Evolutionary conservation across 2,888 invertebrate genomes (phyloP).

Genomic region (Rhingia campestris): DNA sequence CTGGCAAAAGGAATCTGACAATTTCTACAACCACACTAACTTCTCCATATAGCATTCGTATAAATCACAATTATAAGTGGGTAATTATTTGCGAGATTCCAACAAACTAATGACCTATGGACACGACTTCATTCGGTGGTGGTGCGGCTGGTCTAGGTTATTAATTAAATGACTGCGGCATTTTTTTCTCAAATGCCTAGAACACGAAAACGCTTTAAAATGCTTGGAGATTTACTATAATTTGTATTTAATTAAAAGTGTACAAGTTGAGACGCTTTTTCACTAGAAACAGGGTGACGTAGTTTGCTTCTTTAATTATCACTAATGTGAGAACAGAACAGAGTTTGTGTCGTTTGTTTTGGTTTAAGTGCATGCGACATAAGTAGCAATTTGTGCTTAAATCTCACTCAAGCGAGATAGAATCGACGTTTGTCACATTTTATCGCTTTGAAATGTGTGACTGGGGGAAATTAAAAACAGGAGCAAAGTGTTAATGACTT

Average conservation of each 20-base stretch:
- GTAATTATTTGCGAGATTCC: slow-evolving; percentile 44
- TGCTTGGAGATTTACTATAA: slow-evolving; percentile 26
- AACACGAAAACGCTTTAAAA: slow-evolving; percentile 16
- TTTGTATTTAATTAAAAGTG: slow-evolving; percentile 31
- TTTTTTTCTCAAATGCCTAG: slow-evolving; percentile 12
- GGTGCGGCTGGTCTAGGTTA: neutral
- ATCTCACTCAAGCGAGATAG: too few species aligned
- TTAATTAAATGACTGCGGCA: slow-evolving; percentile 8
- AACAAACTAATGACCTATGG: slow-evolving; percentile 27
- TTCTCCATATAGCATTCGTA: too few species aligned
- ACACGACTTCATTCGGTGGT: slow-evolving; percentile 20
- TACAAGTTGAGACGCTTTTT: neutral
- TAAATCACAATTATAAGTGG: slow-evolving; percentile 59
- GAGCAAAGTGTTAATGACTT: too few species aligned
- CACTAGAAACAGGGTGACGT: neutral
- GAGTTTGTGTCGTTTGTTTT: neutral
- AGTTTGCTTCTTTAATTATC: neutral
- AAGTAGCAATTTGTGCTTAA: too few species aligned
- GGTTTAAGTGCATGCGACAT: neutral
- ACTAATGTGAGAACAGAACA: neutral
- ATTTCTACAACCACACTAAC: too few species aligned
- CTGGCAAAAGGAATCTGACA: too few species aligned
- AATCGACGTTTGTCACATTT: too few species aligned
- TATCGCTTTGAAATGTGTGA: too few species aligned
- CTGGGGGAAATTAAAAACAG: too few species aligned